Evolutionary conservation across 2,113 vertebrate genomes (phyloP).

Genomic region (Corythaixoides concolor): DNA sequence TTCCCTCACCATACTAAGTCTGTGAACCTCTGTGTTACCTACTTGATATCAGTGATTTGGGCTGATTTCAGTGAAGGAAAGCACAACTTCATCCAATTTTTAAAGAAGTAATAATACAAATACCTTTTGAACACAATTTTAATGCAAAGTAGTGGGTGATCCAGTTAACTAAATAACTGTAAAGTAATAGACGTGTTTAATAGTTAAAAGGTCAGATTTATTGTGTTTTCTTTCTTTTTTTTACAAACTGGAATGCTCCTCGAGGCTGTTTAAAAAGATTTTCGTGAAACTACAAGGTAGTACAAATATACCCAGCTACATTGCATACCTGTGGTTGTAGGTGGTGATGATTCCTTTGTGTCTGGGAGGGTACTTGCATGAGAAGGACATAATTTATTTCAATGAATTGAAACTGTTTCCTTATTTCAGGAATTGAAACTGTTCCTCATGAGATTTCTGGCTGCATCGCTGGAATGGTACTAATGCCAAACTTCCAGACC

Average conservation of each 20-base stretch:
- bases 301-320: not conserved
- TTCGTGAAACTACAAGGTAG: not conserved
- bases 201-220: not conserved
- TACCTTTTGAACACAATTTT: not conserved
- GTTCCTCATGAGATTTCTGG: not conserved
- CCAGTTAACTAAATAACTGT: not conserved
- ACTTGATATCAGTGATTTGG: not conserved
- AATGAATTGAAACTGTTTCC: not conserved
- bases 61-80: not conserved
- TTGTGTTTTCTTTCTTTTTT: not conserved
- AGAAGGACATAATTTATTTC: not conserved
- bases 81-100: not conserved
- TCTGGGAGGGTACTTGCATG: not conserved
- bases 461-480: not conserved
- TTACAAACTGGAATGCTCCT: not conserved
- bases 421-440: not conserved
- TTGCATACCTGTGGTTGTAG: not conserved
- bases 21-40: not conserved
- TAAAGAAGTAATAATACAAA: not conserved
- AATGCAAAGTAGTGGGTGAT: not conserved
- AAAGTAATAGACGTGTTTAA: not conserved
- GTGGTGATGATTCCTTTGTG: not conserved
- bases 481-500: not conserved
- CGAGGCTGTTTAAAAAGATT: not conserved
- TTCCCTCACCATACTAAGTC: not conserved